Evolutionary conservation across 1,140 invertebrate genomes (phyloP).

Genomic region (Hydropsyche tenuis): DNA sequence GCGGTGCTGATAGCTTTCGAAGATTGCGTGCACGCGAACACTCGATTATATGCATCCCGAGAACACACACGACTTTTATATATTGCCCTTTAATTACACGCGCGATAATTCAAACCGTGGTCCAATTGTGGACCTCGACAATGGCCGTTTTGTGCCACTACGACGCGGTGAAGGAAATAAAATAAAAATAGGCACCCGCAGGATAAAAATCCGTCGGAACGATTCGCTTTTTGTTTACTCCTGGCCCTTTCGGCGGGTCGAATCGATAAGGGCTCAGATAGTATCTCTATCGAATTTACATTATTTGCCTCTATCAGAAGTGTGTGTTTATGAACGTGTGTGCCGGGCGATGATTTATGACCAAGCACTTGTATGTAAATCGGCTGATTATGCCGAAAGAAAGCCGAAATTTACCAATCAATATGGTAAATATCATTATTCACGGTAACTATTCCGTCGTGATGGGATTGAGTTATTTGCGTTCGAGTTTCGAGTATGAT

Average conservation of each 20-base stretch:
- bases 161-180: too few relatives aligned
- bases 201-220: too few relatives aligned
- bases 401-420: not conserved
- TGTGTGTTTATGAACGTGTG: not conserved
- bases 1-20: not conserved
- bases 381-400: not conserved
- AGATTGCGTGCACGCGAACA: slow-evolving; percentile 9
- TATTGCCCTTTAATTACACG: slow-evolving; percentile 17
- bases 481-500: too few relatives aligned
- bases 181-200: too few relatives aligned
- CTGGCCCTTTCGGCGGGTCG: not conserved
- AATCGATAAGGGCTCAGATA: slow-evolving; percentile 12
- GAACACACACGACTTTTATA: slow-evolving; percentile 5
- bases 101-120: not conserved
- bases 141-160: too few relatives aligned
- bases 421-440: slow-evolving; percentile 8
- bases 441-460: not conserved
- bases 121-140: too few relatives aligned
- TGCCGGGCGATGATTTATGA: slow-evolving; percentile 1
- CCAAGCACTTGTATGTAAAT: not conserved
- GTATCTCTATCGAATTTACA: slow-evolving; percentile 14
- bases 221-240: too few relatives aligned
- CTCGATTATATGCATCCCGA: slow-evolving; percentile 21
- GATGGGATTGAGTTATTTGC: not conserved
- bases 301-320: slow-evolving; percentile 16